Evolutionary conservation across 2,888 invertebrate species (phyloP), one percentile per base, ranked within the genome.

Genomic region (Melanargia galathea): DNA sequence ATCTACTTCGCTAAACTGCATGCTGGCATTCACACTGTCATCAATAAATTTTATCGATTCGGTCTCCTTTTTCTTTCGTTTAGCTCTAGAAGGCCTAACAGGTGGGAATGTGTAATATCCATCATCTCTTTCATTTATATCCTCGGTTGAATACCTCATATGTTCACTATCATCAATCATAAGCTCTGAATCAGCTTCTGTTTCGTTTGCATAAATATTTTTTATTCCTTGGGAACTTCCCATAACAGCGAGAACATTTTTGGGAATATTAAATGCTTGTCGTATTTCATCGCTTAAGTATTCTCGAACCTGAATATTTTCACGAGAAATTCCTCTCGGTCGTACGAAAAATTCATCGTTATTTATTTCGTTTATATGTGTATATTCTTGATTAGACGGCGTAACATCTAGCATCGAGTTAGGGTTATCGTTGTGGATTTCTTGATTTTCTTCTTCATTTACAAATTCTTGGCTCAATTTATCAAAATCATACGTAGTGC

Each of bases 331-430:
- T 67, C 96, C 96, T 80, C 95, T 94, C 83, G 95, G 95, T 71
- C 96, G 93, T 66, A 97, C 91, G 81, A 96, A 96, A 90, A 97
- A 97, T 87, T 97, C 96, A 83, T 97, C 97, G 48, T 96, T 95
- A 79, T 96, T 95, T 70, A 97, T 95, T 89, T 97, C 96, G 86
- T 97, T 97, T 75, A 97, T 93, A 81, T 83, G 90, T 74, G 85
- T 88, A 80, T 85, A 87, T 83, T 91, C 88, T 84, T 85, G 83
- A 74, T 86, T 87, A 74, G 83, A 80, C 74, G 84, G 86, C 79
- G 87, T 84, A 68, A 83, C 80, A 60, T 86, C 78, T n/a, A 84
- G 77, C 63, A 78, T 78, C 6, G 85, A 86, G 66, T 75, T 72
- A 66, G 77, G 62, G 60, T 83, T 79, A 16, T 74, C 77, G 18